Conservation (phyloP, 2,797 vertebrate species). For the Gobio occitaniae region DNA sequence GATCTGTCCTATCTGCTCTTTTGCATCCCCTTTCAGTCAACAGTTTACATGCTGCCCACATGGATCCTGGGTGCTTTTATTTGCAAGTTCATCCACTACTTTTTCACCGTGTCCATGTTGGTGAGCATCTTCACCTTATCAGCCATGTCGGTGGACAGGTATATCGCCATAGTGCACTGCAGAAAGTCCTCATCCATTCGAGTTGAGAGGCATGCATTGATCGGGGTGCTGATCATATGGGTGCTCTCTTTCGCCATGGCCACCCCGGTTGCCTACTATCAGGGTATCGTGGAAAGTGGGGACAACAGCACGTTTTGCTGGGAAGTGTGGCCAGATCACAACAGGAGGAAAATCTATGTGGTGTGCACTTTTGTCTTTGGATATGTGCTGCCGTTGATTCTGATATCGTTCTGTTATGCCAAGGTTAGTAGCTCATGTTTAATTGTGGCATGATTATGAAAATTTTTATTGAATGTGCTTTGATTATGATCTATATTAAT, state of each 20-base stretch:
- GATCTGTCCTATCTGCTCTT: constrained; percentile 97
- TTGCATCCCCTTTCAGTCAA: constrained; percentile 97
- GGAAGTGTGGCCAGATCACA: constrained; percentile 89
- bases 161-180: constrained; percentile 95
- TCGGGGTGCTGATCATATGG: constrained; percentile 92
- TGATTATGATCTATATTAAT: background rate
- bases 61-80: constrained; percentile 96
- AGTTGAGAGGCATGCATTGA: constrained; percentile 84
- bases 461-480: background rate
- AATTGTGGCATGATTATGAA: background rate
- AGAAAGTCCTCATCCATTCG: constrained; percentile 90
- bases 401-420: constrained; percentile 97
- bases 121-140: constrained; percentile 98
- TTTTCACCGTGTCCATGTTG: constrained; percentile 97
- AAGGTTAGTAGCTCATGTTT: constrained; percentile 81
- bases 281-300: constrained; percentile 82
- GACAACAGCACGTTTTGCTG: constrained; percentile 93
- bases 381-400: constrained; percentile 91
- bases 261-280: constrained; percentile 90
- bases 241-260: constrained; percentile 90
- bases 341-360: constrained; percentile 90
- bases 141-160: constrained; percentile 98
- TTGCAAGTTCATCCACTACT: constrained; percentile 96
- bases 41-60: constrained; percentile 89
- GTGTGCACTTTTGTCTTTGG: constrained; percentile 95